phyloP scores from a whole-genome alignment of 2,888 invertebrate genomes.

The Spodoptera littoralis region DNA sequence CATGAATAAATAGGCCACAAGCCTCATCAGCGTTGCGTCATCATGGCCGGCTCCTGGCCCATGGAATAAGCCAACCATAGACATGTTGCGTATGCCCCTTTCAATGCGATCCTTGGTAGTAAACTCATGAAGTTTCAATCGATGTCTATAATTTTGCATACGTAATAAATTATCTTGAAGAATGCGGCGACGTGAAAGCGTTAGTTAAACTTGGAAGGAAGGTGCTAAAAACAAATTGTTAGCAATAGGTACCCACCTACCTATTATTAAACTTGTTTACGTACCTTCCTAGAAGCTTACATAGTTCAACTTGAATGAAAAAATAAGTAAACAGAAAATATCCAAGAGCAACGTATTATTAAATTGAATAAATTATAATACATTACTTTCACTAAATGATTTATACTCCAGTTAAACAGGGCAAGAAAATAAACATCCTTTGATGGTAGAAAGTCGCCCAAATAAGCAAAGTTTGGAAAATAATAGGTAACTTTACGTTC shows the following conservation, averaged over 20 bases:
- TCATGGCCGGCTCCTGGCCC: slow-evolving; percentile 7
- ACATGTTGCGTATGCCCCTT: slow-evolving; percentile 1
- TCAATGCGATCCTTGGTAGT: too few species aligned
- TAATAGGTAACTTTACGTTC: not conserved
- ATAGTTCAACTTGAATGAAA: slow-evolving; percentile 16
- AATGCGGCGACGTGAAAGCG: slow-evolving; percentile 37
- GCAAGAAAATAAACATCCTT: slow-evolving; percentile 16
- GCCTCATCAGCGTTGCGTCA: slow-evolving; percentile 29
- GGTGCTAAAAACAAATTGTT: slow-evolving; percentile 30
- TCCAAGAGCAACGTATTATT: not conserved
- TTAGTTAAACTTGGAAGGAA: slow-evolving; percentile 8
- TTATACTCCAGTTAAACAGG: not conserved
- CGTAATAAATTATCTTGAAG: slow-evolving; percentile 22
- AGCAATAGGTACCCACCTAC: slow-evolving; percentile 20
- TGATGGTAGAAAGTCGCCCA: slow-evolving; percentile 24
- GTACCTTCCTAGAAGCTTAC: slow-evolving; percentile 11
- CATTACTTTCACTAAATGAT: slow-evolving; percentile 9
- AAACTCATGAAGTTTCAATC: too few species aligned
- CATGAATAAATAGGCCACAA: slow-evolving; percentile 23
- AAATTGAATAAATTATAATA: slow-evolving; percentile 13
- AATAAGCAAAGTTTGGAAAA: slow-evolving; percentile 1
- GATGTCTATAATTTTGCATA: slow-evolving; percentile 1
- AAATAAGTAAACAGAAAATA: slow-evolving; percentile 13
- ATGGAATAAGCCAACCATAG: slow-evolving; percentile 1
- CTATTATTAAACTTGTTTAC: slow-evolving; percentile 14